phyloP scores from a whole-genome alignment of 2,797 vertebrate species.

The Parotocinclus haroldoi region DNA sequence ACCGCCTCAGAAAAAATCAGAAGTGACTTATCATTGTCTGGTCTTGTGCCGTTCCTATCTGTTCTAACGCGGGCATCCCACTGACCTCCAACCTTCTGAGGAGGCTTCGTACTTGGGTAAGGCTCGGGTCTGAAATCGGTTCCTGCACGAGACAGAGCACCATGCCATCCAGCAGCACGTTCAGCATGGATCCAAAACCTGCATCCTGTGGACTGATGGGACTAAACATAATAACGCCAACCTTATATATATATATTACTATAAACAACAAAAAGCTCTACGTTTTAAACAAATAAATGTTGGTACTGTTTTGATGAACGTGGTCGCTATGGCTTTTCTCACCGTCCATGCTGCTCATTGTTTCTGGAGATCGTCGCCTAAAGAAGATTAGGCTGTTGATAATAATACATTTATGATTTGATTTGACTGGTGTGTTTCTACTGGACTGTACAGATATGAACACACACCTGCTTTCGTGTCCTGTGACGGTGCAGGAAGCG shows the following conservation, averaged over 20 bases:
- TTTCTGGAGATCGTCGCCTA: slow-evolving; percentile 22
- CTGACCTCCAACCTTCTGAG: slow-evolving; percentile 65
- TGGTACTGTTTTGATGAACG: not conserved
- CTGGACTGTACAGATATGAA: not conserved
- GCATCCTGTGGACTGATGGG: slow-evolving; percentile 16
- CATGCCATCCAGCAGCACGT: slow-evolving; percentile 61
- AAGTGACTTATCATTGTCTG: too few species aligned
- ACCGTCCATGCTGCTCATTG: slow-evolving; percentile 47
- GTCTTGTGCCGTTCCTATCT: too few species aligned
- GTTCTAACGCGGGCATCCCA: not conserved
- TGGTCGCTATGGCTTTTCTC: slow-evolving; percentile 24
- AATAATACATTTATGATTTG: not conserved
- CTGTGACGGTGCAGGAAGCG: slow-evolving; percentile 33
- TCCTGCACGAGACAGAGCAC: slow-evolving; percentile 69
- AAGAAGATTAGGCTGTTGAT: not conserved
- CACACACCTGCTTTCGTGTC: slow-evolving; percentile 15
- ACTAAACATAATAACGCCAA: too few species aligned
- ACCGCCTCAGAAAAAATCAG: too few species aligned
- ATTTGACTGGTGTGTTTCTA: not conserved
- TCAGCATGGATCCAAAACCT: slow-evolving; percentile 29
- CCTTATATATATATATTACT: too few species aligned
- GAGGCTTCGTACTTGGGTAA: slow-evolving; percentile 57
- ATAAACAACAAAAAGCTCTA: too few species aligned
- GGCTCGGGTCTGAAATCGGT: slow-evolving; percentile 54
- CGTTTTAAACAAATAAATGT: not conserved